A percentile compares a stretch with the other conserved stretches of the same genome.
Evolutionary conservation across 2,888 invertebrate species (phyloP).

Genomic region (Deroplatys truncata): DNA sequence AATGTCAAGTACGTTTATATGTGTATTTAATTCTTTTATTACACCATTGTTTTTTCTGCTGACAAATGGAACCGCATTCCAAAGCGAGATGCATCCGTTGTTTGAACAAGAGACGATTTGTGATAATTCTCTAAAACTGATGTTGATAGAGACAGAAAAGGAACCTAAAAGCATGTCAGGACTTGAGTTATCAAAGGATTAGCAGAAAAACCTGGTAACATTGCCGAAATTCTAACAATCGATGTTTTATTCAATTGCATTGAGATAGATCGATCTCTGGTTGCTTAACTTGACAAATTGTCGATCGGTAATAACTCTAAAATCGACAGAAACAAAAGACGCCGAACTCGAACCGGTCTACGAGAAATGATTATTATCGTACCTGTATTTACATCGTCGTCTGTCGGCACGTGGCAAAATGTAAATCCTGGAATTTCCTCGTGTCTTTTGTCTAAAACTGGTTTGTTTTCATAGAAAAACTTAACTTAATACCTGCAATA

Average conservation of each 20-base stretch:
- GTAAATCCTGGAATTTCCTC: neutral
- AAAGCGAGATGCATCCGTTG: neutral
- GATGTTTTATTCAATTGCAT: neutral
- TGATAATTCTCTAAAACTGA: neutral
- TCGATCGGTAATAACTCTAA: neutral
- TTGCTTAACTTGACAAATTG: neutral
- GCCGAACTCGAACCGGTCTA: neutral
- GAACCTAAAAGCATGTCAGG: neutral
- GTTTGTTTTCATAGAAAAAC: too few species aligned
- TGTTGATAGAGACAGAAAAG: neutral
- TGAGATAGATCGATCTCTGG: neutral
- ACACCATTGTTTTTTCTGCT: too few species aligned
- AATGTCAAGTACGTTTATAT: too few species aligned
- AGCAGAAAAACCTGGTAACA: neutral
- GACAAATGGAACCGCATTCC: neutral
- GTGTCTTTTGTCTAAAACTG: too few species aligned
- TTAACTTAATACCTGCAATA: too few species aligned
- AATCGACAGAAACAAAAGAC: neutral
- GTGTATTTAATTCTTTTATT: too few species aligned
- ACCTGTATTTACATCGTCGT: neutral
- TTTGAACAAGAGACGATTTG: neutral
- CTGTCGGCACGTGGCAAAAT: neutral
- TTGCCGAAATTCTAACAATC: neutral
- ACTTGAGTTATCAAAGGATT: neutral
- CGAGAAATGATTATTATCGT: neutral